Evolutionary conservation across 2,113 vertebrate species (phyloP).

Genomic region (Poeciliopsis prolifica): DNA sequence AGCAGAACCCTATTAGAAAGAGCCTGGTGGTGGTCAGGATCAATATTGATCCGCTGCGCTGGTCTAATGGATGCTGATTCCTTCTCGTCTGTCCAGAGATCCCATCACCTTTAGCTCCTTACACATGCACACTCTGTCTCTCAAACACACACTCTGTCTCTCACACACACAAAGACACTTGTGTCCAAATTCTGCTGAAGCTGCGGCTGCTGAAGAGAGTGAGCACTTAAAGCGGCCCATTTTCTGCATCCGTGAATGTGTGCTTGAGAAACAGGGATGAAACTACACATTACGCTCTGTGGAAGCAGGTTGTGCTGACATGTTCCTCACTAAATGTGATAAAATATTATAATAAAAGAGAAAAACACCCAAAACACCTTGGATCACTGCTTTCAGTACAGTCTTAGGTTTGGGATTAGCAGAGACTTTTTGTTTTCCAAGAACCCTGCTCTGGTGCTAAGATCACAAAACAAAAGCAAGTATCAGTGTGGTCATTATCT

Average conservation of each 20-base stretch:
- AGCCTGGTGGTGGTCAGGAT: slow-evolving; percentile 65
- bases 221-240: slow-evolving; percentile 58
- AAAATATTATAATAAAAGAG: slow-evolving; percentile 3
- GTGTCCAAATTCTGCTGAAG: slow-evolving; percentile 66
- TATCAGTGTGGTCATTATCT: slow-evolving; percentile 26
- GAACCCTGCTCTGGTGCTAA: not conserved
- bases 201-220: slow-evolving; percentile 63
- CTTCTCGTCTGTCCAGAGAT: slow-evolving; percentile 68
- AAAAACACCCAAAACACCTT: not conserved
- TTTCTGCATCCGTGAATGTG: slow-evolving; percentile 35
- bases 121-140: slow-evolving; percentile 43
- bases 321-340: slow-evolving; percentile 28
- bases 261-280: slow-evolving; percentile 3
- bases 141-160: slow-evolving; percentile 22
- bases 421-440: not conserved
- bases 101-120: slow-evolving; percentile 62
- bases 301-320: slow-evolving; percentile 24
- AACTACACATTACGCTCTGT: not conserved
- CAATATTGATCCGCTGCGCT: slow-evolving; percentile 76
- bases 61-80: slow-evolving; percentile 76
- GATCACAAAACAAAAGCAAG: slow-evolving; percentile 28
- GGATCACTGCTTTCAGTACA: not conserved
- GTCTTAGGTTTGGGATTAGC: not conserved
- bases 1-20: slow-evolving; percentile 68
- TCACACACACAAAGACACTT: slow-evolving; percentile 39